Conservation (phyloP, 2,113 vertebrate genomes). For the Cyanoliseus patagonus region DNA sequence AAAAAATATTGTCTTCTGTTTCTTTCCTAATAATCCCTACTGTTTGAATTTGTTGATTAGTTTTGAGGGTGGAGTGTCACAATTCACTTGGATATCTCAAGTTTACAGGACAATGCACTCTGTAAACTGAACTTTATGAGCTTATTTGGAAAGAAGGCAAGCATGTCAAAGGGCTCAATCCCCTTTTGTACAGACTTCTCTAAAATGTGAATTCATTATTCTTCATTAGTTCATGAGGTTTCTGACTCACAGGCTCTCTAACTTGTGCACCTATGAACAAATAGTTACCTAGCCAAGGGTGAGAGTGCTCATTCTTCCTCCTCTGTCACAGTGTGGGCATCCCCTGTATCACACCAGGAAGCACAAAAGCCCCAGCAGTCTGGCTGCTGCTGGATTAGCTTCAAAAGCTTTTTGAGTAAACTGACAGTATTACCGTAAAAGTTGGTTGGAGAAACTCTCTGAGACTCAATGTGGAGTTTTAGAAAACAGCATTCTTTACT, state of each 20-base stretch:
- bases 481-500: neutral
- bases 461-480: neutral
- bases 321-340: rapidly evolving
- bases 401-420: neutral
- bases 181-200: neutral
- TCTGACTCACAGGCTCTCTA: neutral
- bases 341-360: neutral
- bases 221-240: neutral
- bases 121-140: neutral
- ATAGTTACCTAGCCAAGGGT: neutral
- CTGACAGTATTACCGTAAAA: neutral
- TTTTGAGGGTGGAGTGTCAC: neutral
- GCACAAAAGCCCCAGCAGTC: neutral
- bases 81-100: neutral
- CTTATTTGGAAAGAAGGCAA: neutral
- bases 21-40: neutral
- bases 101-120: neutral
- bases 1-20: neutral
- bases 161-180: neutral
- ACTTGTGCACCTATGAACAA: neutral
- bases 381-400: neutral
- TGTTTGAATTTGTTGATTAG: neutral
- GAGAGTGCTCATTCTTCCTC: neutral
- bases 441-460: neutral
- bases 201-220: neutral